These are phyloP conservation scores for Cranoglanis bouderius DNA, from an alignment of 2,113 vertebrate genomes.

Conservation along the genomic window DNA sequence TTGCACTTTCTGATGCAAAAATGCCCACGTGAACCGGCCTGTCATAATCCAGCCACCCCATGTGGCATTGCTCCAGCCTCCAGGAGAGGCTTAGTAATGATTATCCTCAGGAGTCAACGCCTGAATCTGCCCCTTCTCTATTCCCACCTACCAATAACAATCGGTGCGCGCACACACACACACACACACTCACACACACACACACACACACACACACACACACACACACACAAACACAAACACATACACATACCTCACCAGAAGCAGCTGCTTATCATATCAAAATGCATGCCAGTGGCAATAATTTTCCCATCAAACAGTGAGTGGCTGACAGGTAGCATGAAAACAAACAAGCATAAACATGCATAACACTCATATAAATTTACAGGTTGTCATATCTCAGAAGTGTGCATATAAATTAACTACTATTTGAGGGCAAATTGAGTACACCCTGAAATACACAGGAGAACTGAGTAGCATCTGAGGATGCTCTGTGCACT, in stretches of 20 bases:
- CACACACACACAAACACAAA: not conserved
- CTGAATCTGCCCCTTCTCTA: not conserved
- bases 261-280: not conserved
- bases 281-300: not conserved
- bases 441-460: not conserved
- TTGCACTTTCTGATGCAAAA: not conserved
- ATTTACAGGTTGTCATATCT: not conserved
- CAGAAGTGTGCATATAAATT: not conserved
- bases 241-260: not conserved
- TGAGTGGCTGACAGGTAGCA: conserved; percentile 10
- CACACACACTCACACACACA: not conserved
- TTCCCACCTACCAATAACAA: not conserved
- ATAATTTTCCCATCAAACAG: conserved; percentile 14
- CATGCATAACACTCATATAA: not conserved
- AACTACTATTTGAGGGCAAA: not conserved
- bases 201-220: not conserved
- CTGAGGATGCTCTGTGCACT: not conserved
- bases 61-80: not conserved
- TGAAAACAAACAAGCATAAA: not conserved
- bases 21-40: no score
- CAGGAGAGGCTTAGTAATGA: not conserved
- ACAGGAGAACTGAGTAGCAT: not conserved
- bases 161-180: not conserved
- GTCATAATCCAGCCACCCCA: not conserved
- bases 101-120: not conserved